phyloP scores from a whole-genome alignment of 92 coral and sea anemone genomes.

The Chrysogorgia sp. region DNA sequence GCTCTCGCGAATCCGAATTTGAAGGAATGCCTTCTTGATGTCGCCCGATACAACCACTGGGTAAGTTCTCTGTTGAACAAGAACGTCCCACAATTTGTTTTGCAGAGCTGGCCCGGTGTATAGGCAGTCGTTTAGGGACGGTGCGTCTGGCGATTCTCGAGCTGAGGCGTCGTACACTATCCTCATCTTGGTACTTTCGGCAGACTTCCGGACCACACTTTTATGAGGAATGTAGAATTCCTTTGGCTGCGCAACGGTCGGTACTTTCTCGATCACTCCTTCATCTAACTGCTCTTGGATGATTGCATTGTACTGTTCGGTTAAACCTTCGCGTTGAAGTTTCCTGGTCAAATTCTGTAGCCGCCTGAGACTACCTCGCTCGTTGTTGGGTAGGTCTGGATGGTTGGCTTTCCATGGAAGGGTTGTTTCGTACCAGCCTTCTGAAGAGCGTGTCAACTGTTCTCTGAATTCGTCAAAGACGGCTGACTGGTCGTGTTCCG shows the following conservation, averaged over 20 bases:
- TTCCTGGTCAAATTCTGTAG: constrained; percentile 43
- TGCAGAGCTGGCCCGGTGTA: constrained; percentile 37
- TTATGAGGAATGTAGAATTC: constrained; percentile 29
- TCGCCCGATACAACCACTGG: constrained; percentile 22
- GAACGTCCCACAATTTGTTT: constrained; percentile 34
- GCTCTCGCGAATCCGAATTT: constrained; percentile 11
- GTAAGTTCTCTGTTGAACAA: constrained; percentile 16
- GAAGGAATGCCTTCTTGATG: constrained; percentile 27
- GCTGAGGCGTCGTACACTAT: constrained; percentile 22
- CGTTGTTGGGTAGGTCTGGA: constrained; percentile 53
- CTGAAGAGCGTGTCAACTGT: constrained; percentile 48
- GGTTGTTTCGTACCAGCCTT: constrained; percentile 69
- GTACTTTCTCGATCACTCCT: constrained; percentile 38
- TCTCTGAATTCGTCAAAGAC: constrained; percentile 55
- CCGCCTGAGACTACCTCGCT: constrained; percentile 53
- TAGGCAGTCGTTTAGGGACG: constrained; percentile 22
- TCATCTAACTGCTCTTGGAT: constrained; percentile 49
- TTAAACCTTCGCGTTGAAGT: constrained; percentile 49
- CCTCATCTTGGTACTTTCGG: constrained; percentile 31
- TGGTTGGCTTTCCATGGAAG: constrained; percentile 66
- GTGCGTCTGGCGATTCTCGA: not conserved
- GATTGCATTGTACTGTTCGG: constrained; percentile 38
- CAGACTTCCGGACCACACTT: too few species aligned
- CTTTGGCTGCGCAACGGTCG: constrained; percentile 7
- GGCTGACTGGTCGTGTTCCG: constrained; percentile 56